Evolutionary conservation across 2,113 vertebrate species (phyloP).

Genomic region (Australoheros scitulus): DNA sequence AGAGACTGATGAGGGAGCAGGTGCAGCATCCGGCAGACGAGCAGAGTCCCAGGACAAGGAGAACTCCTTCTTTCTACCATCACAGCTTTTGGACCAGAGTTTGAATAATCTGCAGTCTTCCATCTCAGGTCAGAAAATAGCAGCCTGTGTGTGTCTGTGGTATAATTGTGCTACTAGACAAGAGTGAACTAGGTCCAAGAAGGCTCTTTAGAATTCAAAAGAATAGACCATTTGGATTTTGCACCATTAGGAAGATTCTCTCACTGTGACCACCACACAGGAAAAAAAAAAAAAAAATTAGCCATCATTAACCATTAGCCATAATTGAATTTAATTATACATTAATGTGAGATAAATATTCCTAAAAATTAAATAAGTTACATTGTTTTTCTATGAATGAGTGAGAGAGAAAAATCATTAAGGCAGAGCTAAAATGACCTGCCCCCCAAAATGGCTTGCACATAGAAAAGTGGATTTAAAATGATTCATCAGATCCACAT

Average conservation of each 20-base stretch:
- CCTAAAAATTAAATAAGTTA: background rate
- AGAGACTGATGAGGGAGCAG: conserved; percentile 66
- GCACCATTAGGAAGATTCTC: background rate
- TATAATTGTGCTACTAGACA: background rate
- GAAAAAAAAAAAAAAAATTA: too few relatives aligned
- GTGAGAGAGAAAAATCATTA: background rate
- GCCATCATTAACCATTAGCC: background rate
- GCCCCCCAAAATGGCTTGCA: background rate
- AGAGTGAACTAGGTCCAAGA: background rate
- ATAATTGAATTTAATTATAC: background rate
- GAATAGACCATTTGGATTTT: background rate
- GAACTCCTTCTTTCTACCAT: conserved; percentile 87
- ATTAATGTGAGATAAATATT: background rate
- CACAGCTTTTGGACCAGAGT: conserved; percentile 92
- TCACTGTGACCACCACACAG: background rate
- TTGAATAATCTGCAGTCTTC: conserved; percentile 84
- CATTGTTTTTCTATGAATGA: conserved; percentile 17
- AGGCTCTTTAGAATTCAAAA: background rate
- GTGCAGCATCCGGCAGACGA: background rate
- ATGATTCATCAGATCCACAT: conserved; percentile 15
- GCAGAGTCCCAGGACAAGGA: conserved; percentile 74
- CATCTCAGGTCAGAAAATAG: conserved; percentile 76
- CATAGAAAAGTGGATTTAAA: background rate
- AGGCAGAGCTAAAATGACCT: background rate
- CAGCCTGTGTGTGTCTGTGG: background rate